Evolutionary conservation across 2,797 vertebrate species (phyloP), one percentile per base, ranked within the genome.

Genomic region (Uromys caudimaculatus): DNA sequence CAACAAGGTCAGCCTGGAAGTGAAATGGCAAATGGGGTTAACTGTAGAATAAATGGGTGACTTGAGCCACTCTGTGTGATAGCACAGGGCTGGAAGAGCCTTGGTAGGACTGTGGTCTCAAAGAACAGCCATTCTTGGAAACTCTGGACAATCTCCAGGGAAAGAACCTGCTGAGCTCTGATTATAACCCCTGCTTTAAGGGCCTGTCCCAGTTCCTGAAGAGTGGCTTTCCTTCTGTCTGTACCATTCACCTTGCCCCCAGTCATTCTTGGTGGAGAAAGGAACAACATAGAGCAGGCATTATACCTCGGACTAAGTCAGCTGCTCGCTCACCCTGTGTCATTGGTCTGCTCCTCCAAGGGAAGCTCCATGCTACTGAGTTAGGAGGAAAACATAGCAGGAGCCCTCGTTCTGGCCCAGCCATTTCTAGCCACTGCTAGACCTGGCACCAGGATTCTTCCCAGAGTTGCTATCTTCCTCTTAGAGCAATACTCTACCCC

Each of bases 11-110:
- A 73, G 94, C 71, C 32, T 87, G 88, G 95, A 96, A 97, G 89
- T 89, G 79, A 97, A 98, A 97, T 92, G 97, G 98, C 95, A 95
- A 97, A 97, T 95, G 92, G 97, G 92, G 98, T 98, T 97, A 98
- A 98, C 94, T 97, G 92, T 97, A 95, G 84, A 98, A 97, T 97
- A 96, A 96, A 95, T 58, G 76, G 50, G 0, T 0, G n/a, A 41
- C n/a, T 81, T 89, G 94, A 91, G 67, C 96, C 94, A 95, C 38
- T 75, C 76, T 83, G 60, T 76, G 62, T 97, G 75, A 91, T 38
- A 79, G 50, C 0, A 1, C 2, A 0, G 6, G 21, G 7, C 5
- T 41, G 35, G 19, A 7, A 19, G 38, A 47, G 24, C 7, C 29
- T 69, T 44, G 3, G 3, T 83, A 69, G 13, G 93, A 78, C 52